Evolutionary conservation across 1,140 invertebrate genomes (phyloP), one percentile per base, ranked within the genome.

Genomic region (Papilio xuthus): DNA sequence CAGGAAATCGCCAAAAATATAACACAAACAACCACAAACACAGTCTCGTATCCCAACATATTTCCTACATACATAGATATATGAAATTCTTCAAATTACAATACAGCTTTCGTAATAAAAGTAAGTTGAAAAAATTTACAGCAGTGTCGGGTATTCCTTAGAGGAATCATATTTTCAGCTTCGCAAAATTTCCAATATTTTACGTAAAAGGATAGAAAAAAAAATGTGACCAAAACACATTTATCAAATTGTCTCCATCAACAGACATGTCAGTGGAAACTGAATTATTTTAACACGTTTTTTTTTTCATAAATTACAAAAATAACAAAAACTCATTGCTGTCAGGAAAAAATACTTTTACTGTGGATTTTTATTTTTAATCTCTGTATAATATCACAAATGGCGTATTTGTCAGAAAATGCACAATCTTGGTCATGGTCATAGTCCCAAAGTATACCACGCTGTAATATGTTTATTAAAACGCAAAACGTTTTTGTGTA

Each of bases 121-220:
- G 23, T 67, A 28, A 67, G 12, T 67, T 67, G 0, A 67, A 67
- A 63, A 67, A 56, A 67, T 23, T n/a, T 56, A 67, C 60, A 67
- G 60, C 60, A 67, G 13, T 32, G 26, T 67, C 60, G 60, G 26
- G 32, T 60, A 60, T 67, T 67, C 60, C 60, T 67, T 28, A 67
- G 60, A 67, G 60, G 28, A 67, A 67, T 67, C 26, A 67, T 67
- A 67, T 32, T 67, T 67, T 67, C 60, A 67, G 13, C 60, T 67
- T 15, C 60, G 23, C 28, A 28, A 67, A 67, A 67, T 28, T 67
- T 67, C 60, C 60, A 67, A 67, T 67, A 67, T 67, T 67, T 67
- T 67, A 67, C 60, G 26, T 67, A 67, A 67, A 67, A 32, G 60
- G 60, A 67, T 28, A 18, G 56, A 2, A 13, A 28, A 60, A 63